Evolutionary conservation across 2,797 vertebrate genomes (phyloP), one percentile per base, ranked within the genome.

Genomic region (Gambusia yucatana): DNA sequence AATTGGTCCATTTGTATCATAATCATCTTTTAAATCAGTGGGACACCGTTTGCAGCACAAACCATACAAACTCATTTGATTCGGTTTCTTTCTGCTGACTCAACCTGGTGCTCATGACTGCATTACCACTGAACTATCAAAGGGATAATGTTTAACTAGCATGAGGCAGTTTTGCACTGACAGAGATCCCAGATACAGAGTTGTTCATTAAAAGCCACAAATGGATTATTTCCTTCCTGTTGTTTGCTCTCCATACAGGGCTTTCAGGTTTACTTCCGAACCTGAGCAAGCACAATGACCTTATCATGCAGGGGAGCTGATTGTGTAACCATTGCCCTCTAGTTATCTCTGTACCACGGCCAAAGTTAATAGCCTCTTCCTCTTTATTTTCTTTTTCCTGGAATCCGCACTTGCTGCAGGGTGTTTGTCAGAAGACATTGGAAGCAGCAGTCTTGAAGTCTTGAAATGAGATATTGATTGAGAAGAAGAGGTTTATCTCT

Each of bases 221-320:
- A 98, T 97, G 96, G 97, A 98, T 98, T 97, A 97, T 97, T 98
- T 98, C 97, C 97, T 98, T 97, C 96, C 97, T 96, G 92, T 94
- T 97, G 97, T 97, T 97, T 97, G 96, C 96, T 95, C 85, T 94
- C 95, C 95, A 94, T 92, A 91, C 95, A 94, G 93, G 92, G 87
- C 94, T 94, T 96, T 94, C 94, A 94, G 95, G 93, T 96, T 96
- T 93, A 94, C 96, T 97, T 97, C 96, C 92, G 93, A 97, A 93
- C 92, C 94, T 88, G 83, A 86, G 94, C 95, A 91, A 92, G 86
- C 95, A 94, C 94, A 92, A 94, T 93, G 95, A 95, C 84, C 95
- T 96, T 97, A 97, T 97, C 96, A 92, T 73, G 82, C 74, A 2
- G 90, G 94, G 94, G 95, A 96, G 94, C 88, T 90, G 94, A 96